These are phyloP conservation scores for Pseudolycoriella hygida DNA, from an alignment of 2,888 invertebrate genomes.

Conservation along the genomic window DNA sequence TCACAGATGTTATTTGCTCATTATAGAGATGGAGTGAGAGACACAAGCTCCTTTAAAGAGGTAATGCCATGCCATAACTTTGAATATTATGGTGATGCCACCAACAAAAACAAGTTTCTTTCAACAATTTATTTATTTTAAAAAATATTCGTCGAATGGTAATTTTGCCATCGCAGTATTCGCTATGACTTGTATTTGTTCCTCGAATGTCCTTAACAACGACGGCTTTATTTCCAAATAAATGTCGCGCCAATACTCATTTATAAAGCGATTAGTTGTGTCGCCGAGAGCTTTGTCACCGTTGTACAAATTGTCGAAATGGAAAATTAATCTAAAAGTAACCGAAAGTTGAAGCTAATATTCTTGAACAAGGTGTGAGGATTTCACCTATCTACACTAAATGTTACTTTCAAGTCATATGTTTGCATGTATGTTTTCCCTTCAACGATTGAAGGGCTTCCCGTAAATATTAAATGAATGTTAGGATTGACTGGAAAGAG, in stretches of 20 bases:
- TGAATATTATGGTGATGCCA: no score
- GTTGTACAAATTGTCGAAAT: constrained; percentile 11
- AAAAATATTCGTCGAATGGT: background rate
- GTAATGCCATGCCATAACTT: no score
- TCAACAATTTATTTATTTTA: background rate
- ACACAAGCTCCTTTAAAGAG: no score
- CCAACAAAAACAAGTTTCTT: no score
- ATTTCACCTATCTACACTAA: no score
- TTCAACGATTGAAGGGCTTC: background rate
- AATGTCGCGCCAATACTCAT: constrained; percentile 13
- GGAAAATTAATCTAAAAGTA: constrained; percentile 11
- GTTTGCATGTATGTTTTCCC: background rate
- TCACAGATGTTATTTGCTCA: no score
- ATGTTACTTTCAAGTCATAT: background rate
- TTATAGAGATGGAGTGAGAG: no score
- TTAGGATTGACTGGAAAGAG: background rate
- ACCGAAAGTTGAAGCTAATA: no score
- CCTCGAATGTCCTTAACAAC: background rate
- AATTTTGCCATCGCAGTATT: background rate
- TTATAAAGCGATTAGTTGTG: constrained; percentile 5
- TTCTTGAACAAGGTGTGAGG: no score
- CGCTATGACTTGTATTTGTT: background rate
- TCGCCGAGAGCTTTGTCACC: constrained; percentile 8
- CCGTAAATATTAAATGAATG: background rate
- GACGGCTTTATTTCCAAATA: constrained; percentile 17